A percentile compares a stretch with the other conserved stretches of the same genome.
These are phyloP conservation scores for Apocrypta bakeri DNA, from an alignment of 1,140 invertebrate species.

Conservation along the genomic window DNA sequence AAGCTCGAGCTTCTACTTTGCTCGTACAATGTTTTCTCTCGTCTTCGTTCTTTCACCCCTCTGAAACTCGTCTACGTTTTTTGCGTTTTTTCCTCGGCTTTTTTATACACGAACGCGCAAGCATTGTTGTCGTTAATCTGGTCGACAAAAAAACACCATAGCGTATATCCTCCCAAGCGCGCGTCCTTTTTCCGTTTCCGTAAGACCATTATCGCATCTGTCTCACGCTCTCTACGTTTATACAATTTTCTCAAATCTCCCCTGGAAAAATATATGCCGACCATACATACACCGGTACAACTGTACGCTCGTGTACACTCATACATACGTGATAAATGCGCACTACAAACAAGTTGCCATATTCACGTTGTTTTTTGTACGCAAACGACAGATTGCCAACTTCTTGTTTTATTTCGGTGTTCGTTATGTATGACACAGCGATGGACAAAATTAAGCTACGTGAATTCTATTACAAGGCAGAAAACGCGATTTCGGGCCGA, in stretches of 20 bases:
- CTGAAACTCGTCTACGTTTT: background rate
- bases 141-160: background rate
- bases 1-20: background rate
- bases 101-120: background rate
- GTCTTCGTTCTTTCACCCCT: background rate
- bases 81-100: background rate
- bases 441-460: no score
- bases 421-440: no score
- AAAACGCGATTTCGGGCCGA: background rate
- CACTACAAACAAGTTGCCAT: background rate
- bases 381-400: background rate
- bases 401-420: background rate
- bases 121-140: background rate
- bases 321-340: no score
- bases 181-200: background rate
- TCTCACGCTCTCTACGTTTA: background rate
- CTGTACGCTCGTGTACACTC: no score
- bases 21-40: background rate
- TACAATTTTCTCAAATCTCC: background rate
- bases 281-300: no score
- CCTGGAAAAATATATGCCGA: background rate
- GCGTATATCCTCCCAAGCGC: no score
- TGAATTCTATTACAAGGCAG: background rate
- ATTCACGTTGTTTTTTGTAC: background rate
- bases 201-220: slow-evolving; percentile 14